Base-by-base conservation (phyloP, 2,888 invertebrate species). In the Uloborus plumipes region DNA sequence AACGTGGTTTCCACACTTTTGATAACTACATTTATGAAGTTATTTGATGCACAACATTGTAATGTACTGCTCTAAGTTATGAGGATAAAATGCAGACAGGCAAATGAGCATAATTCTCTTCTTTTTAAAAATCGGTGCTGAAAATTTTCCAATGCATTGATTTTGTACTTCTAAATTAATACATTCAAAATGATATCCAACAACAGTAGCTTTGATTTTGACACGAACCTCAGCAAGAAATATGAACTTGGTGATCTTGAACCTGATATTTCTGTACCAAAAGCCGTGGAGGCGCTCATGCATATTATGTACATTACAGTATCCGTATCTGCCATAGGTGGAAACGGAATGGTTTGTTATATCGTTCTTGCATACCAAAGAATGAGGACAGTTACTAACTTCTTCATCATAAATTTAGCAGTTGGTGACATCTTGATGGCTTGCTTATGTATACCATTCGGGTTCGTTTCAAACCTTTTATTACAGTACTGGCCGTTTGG, bases 311-410 rank as follows among this genome's bases (percentile, higher is more conserved):
- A 91, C 87, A 87, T 88, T 22, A 86, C 88, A 7, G 88, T 90
- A 15, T 89, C 89, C 20, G 86, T 90, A 9, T 86, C 89, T 2
- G 89, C 90, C 0, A 86, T 91, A 1, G 88, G 89, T 2, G 90
- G 90, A 1, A 89, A 91, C 89, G 86, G 89, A 88, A 72, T 92
- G 66, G 95, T 97, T 26, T 95, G 95, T 89, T 96, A 94, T 89
- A 94, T 96, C 31, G 95, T 97, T 0, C 91, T 94, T 85, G 92
- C 93, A 4, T 94, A 94, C 16, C 94, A 94, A 0, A 92, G 94
- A 55, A 96, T 97, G 96, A 92, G 94, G 87, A 96, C 96, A 0
- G 95, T 97, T 3, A 97, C 97, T 59, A 97, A 97, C 89, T 95
- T 93, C 89, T 96, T 97, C 89, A 95, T 97, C 88, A 94, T 94